phyloP scores from a whole-genome alignment of 2,113 vertebrate species.

The Isichthys henryi region DNA sequence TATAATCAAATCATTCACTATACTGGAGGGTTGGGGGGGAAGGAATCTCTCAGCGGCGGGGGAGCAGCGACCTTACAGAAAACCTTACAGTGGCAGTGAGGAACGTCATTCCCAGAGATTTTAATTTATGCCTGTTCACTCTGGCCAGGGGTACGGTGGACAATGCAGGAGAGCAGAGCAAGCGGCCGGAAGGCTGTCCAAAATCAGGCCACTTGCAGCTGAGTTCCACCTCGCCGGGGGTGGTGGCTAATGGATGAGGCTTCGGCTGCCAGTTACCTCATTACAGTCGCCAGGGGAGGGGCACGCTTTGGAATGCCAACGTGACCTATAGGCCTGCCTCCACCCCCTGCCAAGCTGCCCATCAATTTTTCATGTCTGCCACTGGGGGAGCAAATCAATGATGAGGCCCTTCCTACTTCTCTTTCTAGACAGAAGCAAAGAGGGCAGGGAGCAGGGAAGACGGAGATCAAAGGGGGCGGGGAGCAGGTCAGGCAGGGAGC shows the following conservation, averaged over 20 bases:
- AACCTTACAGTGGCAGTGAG: neutral
- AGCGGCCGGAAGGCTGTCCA: no score
- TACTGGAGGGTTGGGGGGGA: neutral
- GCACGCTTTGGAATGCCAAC: neutral
- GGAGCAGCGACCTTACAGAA: neutral
- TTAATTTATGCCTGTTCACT: neutral
- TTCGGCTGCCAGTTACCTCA: neutral
- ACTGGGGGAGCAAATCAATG: neutral
- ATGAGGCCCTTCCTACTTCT: neutral
- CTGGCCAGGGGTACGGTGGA: neutral
- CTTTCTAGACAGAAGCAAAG: neutral
- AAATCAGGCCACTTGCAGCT: no score
- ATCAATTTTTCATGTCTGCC: constrained; percentile 16
- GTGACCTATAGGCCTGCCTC: constrained; percentile 6
- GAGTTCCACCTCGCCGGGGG: neutral
- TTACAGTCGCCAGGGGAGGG: neutral
- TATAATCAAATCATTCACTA: neutral
- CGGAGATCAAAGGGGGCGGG: no score
- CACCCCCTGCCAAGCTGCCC: constrained; percentile 6
- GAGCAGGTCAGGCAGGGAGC: no score
- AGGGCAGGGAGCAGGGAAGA: no score
- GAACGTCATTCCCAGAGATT: neutral
- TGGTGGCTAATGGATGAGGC: neutral
- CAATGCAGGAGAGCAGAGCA: neutral
- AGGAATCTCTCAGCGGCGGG: neutral